Conservation (phyloP, 2,797 vertebrate genomes). For the Bryconaethiops microstoma region DNA sequence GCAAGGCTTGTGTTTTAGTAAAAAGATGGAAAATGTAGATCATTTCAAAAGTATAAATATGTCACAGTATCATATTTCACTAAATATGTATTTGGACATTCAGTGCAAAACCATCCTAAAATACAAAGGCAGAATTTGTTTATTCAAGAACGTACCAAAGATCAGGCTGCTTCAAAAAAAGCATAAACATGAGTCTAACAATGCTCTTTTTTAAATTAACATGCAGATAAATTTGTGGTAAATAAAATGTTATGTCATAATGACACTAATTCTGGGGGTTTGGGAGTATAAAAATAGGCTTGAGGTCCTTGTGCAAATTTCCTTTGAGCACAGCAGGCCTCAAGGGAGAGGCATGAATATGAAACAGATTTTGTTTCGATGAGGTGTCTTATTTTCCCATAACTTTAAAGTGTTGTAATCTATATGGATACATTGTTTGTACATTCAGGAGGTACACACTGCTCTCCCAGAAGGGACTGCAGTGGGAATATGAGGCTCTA, state of each 20-base stretch:
- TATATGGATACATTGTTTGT: constrained; percentile 71
- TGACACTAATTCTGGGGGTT: constrained; percentile 3
- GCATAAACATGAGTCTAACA: not conserved
- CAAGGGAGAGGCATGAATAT: constrained; percentile 25
- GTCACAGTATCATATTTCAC: constrained; percentile 13
- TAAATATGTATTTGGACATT: constrained; percentile 19
- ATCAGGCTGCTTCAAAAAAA: constrained; percentile 10
- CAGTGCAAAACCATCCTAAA: constrained; percentile 32
- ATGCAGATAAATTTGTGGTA: not conserved
- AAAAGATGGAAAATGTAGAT: constrained; percentile 14
- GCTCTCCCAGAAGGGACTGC: constrained; percentile 63
- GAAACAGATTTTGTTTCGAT: constrained; percentile 15
- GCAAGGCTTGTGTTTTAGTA: not conserved
- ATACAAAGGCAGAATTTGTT: constrained; percentile 32
- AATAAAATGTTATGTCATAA: constrained; percentile 17
- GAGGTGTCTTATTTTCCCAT: constrained; percentile 28
- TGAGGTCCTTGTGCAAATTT: constrained; percentile 22
- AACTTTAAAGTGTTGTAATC: constrained; percentile 57
- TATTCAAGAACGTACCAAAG: constrained; percentile 28
- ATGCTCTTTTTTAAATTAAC: not conserved
- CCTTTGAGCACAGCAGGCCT: constrained; percentile 20
- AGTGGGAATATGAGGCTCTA: constrained; percentile 69
- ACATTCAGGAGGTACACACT: constrained; percentile 74
- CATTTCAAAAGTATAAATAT: constrained; percentile 14
- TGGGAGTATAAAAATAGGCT: constrained; percentile 25